These are phyloP conservation scores for Accipiter cooperii DNA, from an alignment of 2,113 vertebrate genomes.

Conservation along the genomic window DNA sequence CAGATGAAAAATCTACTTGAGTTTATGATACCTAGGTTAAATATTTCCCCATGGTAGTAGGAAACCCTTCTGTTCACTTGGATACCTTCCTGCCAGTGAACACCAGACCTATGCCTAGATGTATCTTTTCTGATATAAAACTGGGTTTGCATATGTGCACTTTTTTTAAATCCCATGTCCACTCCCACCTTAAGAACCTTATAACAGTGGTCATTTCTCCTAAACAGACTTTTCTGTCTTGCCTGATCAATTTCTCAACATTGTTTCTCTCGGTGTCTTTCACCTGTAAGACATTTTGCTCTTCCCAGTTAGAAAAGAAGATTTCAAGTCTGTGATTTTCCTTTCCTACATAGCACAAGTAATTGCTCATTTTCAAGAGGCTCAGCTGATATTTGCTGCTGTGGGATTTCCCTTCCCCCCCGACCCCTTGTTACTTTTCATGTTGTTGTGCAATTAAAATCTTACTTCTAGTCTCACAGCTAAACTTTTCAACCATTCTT, in stretches of 20 bases:
- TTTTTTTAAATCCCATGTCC: neutral
- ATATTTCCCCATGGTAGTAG: neutral
- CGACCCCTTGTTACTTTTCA: neutral
- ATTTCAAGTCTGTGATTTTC: neutral
- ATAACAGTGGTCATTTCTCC: neutral
- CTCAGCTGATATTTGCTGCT: neutral
- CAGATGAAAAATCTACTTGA: neutral
- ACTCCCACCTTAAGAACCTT: neutral
- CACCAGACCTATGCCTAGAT: neutral
- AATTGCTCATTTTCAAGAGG: neutral
- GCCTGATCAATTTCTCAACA: neutral
- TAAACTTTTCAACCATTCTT: neutral
- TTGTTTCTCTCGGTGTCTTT: neutral
- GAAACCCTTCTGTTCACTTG: neutral
- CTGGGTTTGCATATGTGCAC: neutral
- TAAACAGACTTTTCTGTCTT: neutral
- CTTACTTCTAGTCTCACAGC: neutral
- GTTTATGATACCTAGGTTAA: neutral
- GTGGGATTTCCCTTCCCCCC: rapidly evolving
- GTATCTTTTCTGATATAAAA: neutral
- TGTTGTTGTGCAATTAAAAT: neutral
- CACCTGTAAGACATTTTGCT: neutral
- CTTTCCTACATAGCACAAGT: neutral
- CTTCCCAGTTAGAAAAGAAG: neutral
- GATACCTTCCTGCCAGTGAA: neutral